These are phyloP conservation scores for Drosophila lacteicornis DNA, from an alignment of 1,140 invertebrate species.

Conservation along the genomic window DNA sequence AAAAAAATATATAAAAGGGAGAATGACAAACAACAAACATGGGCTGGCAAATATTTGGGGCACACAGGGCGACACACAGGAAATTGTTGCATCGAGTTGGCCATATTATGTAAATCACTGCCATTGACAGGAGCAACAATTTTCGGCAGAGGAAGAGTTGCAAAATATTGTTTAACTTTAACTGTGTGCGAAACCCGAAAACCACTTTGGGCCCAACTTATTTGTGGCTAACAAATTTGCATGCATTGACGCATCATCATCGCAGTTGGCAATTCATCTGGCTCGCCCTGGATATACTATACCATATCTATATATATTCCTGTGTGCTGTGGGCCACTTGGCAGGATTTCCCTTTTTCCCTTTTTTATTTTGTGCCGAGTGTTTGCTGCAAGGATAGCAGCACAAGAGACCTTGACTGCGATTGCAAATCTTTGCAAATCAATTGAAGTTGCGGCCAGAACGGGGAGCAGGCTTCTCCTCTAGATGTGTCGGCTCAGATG, in stretches of 20 bases:
- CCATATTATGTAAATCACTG: conserved; percentile 76
- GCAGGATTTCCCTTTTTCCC: conserved; percentile 11
- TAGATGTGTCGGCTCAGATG: conserved; percentile 64
- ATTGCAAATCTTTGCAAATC: conserved; percentile 56
- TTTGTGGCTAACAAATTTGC: conserved; percentile 52
- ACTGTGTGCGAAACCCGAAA: conserved; percentile 43
- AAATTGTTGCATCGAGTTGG: conserved; percentile 74
- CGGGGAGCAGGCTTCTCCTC: conserved; percentile 12
- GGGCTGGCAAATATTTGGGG: conserved; percentile 36
- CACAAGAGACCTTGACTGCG: conserved; percentile 35
- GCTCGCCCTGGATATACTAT: conserved; percentile 6
- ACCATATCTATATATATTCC: not conserved
- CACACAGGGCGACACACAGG: conserved; percentile 35
- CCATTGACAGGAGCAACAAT: conserved; percentile 47
- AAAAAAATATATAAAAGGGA: not conserved
- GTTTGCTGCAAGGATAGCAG: conserved; percentile 45
- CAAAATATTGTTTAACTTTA: conserved; percentile 15
- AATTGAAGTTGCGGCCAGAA: conserved; percentile 31
- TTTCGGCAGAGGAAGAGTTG: conserved; percentile 23
- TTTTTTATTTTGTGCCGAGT: conserved; percentile 1
- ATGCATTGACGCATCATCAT: conserved; percentile 68
- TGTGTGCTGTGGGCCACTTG: conserved; percentile 35
- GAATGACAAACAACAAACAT: conserved; percentile 36
- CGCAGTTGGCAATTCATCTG: conserved; percentile 34
- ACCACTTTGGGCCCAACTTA: conserved; percentile 50